Evolutionary conservation across 2,797 vertebrate genomes (phyloP), one percentile per base, ranked within the genome.

Genomic region (Eurystomus glaucurus): DNA sequence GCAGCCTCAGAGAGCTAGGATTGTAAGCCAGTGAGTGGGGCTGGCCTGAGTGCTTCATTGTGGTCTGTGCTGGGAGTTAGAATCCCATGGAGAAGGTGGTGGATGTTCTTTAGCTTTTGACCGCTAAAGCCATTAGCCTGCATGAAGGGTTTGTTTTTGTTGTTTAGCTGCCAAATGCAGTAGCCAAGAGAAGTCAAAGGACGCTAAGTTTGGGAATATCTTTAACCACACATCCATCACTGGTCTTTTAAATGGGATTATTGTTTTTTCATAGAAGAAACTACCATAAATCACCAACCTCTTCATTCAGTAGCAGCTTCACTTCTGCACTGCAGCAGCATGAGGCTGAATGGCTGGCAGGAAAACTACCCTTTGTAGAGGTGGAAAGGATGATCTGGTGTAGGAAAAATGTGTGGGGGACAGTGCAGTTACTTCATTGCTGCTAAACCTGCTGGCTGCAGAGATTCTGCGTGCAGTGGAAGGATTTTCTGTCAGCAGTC

Each of bases 221-320:
- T 91, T 90, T 91, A 94, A 91, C 92, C 88, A 93, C 91, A 83
- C 65, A 83, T 89, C 71, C 46, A 62, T 96, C 90, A 62, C 35
- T 48, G 45, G 9, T 81, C 23, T 65, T 87, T 93, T 93, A 33
- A 90, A 89, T 89, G 82, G 33, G 66, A 61, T 80, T 94, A 55
- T 61, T 93, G 31, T 33, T 90, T 95, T 91, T 90, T 76, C n/a
- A 62, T 54, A 45, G 39, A 50, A 72, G 95, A 90, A 18, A 28
- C 50, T 88, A 51, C 90, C 83, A 82, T 94, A 86, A 96, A 84
- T 95, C 75, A 90, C 45, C 65, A 31, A 35, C 41, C 20, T 65
- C 72, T 92, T 80, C 80, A 79, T 41, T 79, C 4, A 9, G 52
- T 68, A 6, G 4, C 11, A 39, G 54, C 88, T 95, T 93, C 69